These are phyloP conservation scores for Sebastes trivittatus DNA, from an alignment of 2,797 vertebrate species.

Conservation along the genomic window DNA sequence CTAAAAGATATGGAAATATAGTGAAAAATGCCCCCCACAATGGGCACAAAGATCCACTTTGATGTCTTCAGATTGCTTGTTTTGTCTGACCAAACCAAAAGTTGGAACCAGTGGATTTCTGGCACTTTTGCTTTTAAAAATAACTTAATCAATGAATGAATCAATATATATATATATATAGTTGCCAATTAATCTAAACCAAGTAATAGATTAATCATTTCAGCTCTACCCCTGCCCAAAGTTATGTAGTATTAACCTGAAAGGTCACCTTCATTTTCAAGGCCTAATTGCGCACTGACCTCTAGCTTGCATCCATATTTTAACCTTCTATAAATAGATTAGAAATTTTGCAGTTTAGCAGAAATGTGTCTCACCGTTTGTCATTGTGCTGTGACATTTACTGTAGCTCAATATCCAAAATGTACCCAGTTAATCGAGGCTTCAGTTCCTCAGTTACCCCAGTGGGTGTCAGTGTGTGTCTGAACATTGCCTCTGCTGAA, in stretches of 20 bases:
- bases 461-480: conserved; percentile 55
- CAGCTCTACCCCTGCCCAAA: background rate
- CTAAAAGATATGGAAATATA: background rate
- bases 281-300: background rate
- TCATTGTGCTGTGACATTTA: background rate
- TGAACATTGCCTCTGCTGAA: background rate
- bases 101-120: background rate
- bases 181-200: background rate
- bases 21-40: background rate
- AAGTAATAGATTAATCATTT: background rate
- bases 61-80: background rate
- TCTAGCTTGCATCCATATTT: background rate
- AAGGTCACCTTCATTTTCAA: background rate
- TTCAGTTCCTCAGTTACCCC: conserved; percentile 37
- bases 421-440: background rate
- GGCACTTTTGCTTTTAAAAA: background rate
- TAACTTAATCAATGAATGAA: background rate
- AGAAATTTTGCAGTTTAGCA: background rate
- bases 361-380: background rate
- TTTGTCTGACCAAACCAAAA: background rate
- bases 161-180: background rate
- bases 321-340: background rate
- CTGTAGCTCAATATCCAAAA: background rate
- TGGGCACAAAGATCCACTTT: background rate
- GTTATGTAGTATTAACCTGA: too few relatives aligned